Conservation (phyloP, 2,797 vertebrate genomes). For the Poeciliopsis presidionis region DNA sequence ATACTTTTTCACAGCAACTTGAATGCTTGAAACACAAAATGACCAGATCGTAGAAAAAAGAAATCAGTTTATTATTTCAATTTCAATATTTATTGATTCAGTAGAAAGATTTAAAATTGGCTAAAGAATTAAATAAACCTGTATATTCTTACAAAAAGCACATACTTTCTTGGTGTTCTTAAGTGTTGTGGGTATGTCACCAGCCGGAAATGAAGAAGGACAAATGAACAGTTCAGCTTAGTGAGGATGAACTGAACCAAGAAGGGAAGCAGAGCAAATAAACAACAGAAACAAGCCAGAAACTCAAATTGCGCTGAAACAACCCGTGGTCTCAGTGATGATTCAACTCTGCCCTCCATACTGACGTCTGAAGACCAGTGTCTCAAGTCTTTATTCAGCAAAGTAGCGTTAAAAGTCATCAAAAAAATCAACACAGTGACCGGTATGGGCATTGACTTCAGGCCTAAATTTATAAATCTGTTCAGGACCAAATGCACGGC, state of each 20-base stretch:
- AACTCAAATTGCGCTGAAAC: constrained; percentile 27
- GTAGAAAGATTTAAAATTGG: background rate
- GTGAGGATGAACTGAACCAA: constrained; percentile 25
- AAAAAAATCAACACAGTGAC: constrained; percentile 47
- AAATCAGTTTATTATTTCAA: background rate
- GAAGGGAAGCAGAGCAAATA: constrained; percentile 40
- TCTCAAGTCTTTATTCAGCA: constrained; percentile 35
- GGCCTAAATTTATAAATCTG: constrained; percentile 31
- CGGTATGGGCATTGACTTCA: constrained; percentile 22
- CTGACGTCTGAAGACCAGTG: constrained; percentile 23
- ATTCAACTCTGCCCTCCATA: constrained; percentile 6
- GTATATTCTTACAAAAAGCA: constrained; percentile 56
- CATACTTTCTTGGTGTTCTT: constrained; percentile 52
- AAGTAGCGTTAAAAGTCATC: constrained; percentile 29
- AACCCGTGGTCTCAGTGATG: constrained; percentile 22
- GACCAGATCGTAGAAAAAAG: background rate
- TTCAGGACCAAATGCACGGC: constrained; percentile 38
- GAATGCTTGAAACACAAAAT: background rate
- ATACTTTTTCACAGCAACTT: background rate
- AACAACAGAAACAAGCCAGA: constrained; percentile 39
- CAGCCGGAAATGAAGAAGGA: constrained; percentile 51
- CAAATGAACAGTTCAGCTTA: constrained; percentile 26
- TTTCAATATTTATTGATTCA: background rate
- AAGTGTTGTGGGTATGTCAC: constrained; percentile 42
- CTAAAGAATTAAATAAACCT: constrained; percentile 23